Percentiles rank a stretch among this genome's conserved stretches.
phyloP scores from a whole-genome alignment of 2,113 vertebrate species.

The Pangasianodon hypophthalmus region DNA sequence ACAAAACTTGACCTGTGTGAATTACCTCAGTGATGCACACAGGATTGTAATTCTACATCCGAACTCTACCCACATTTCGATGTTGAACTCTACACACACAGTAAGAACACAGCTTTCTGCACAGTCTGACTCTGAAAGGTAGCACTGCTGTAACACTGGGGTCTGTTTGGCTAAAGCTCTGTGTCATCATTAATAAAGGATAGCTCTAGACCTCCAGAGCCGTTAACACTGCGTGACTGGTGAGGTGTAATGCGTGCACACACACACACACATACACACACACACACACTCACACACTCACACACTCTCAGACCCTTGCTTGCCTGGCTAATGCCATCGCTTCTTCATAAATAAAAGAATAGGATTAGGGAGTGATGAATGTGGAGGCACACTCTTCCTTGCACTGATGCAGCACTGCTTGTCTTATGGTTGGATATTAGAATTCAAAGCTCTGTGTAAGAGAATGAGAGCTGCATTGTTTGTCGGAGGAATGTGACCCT shows the following conservation, averaged over 20 bases:
- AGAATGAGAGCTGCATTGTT: not conserved
- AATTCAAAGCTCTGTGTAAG: not conserved
- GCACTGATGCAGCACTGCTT: not conserved
- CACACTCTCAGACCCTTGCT: not conserved
- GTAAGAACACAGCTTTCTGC: not conserved
- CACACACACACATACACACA: not conserved
- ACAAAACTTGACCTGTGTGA: not conserved
- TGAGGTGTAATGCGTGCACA: not conserved
- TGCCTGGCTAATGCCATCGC: not conserved
- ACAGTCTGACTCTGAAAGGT: not conserved
- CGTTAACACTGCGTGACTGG: not conserved
- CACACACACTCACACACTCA: not conserved
- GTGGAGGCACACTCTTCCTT: not conserved
- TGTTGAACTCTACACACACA: not conserved
- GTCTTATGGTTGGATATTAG: not conserved
- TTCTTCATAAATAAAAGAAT: conserved; percentile 48
- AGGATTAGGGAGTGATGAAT: conserved; percentile 42
- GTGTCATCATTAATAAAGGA: conserved; percentile 34
- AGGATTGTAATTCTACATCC: not conserved
- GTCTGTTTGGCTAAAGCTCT: conserved; percentile 25
- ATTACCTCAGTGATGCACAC: not conserved
- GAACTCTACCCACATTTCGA: not conserved
- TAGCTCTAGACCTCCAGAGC: conserved; percentile 18
- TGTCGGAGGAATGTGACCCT: not conserved
- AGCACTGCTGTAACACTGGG: not conserved